Evolutionary conservation across 2,797 vertebrate genomes (phyloP).

Genomic region (Sebastes itinus): DNA sequence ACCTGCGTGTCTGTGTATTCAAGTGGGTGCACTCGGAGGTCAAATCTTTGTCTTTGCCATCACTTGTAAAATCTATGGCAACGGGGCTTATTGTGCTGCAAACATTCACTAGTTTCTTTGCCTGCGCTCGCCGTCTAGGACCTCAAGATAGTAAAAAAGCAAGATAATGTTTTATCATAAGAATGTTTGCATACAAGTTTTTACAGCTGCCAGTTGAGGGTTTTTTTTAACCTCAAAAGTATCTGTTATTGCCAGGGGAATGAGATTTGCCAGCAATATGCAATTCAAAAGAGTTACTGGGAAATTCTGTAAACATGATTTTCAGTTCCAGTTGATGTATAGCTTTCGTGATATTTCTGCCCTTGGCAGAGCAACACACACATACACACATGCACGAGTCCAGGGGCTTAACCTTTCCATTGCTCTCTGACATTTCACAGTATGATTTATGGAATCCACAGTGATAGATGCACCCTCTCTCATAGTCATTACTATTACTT

Average conservation of each 20-base stretch:
- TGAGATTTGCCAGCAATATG: conserved; percentile 3
- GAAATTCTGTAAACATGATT: neutral
- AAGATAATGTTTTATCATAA: conserved; percentile 25
- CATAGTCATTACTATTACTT: conserved; percentile 44
- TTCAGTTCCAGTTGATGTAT: neutral
- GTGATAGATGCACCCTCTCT: conserved; percentile 35
- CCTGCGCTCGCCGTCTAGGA: neutral
- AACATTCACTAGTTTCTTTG: neutral
- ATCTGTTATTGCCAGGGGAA: neutral
- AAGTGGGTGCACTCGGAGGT: conserved; percentile 40
- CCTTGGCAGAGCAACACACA: neutral
- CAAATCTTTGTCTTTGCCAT: conserved; percentile 37
- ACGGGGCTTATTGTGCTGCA: neutral
- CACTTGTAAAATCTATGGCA: neutral
- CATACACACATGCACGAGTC: neutral
- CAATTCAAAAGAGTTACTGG: neutral
- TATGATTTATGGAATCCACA: conserved; percentile 55
- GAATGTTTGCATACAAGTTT: conserved; percentile 34
- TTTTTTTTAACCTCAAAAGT: neutral
- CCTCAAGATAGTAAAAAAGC: conserved; percentile 1
- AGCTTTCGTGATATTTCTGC: neutral
- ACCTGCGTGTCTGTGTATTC: conserved; percentile 38
- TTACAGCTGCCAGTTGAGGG: conserved; percentile 23
- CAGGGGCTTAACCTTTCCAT: conserved; percentile 31
- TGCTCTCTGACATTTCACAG: conserved; percentile 42